Conservation (phyloP, 1,140 invertebrate genomes). For the Cherax destructor region DNA sequence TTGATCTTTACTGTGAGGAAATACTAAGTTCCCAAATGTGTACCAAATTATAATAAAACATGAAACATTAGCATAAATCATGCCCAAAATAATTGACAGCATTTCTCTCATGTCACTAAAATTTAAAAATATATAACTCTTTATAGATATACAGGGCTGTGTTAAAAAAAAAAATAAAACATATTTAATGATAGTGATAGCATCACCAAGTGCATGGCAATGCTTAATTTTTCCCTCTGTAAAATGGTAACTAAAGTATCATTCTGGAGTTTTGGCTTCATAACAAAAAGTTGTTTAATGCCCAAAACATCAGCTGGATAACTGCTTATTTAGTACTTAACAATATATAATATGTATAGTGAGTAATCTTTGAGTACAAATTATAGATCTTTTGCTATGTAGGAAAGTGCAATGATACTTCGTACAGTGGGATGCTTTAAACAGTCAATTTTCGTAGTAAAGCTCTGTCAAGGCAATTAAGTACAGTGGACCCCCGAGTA, state of each 20-base stretch:
- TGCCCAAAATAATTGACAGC: background rate
- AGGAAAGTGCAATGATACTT: background rate
- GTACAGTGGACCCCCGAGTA: no score
- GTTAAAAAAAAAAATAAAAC: background rate
- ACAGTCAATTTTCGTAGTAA: no score
- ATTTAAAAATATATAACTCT: background rate
- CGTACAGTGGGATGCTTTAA: no score
- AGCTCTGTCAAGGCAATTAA: no score
- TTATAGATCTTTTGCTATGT: background rate
- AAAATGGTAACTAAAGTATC: background rate
- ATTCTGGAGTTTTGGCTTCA: slow-evolving; percentile 33
- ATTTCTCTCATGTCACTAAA: background rate
- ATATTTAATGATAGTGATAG: background rate
- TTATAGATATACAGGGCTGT: slow-evolving; percentile 1
- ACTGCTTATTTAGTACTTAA: slow-evolving; percentile 23
- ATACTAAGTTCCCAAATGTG: background rate
- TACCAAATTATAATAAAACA: background rate
- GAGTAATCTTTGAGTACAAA: slow-evolving; percentile 34
- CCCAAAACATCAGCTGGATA: slow-evolving; percentile 33
- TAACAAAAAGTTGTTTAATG: slow-evolving; percentile 47
- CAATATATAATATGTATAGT: slow-evolving; percentile 26
- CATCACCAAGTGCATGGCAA: slow-evolving; percentile 11
- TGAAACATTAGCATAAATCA: no score
- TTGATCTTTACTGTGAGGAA: background rate
- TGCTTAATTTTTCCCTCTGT: background rate